Evolutionary conservation across 2,888 invertebrate species (phyloP), one percentile per base, ranked within the genome.

Genomic region (Diachrysia chrysitis): DNA sequence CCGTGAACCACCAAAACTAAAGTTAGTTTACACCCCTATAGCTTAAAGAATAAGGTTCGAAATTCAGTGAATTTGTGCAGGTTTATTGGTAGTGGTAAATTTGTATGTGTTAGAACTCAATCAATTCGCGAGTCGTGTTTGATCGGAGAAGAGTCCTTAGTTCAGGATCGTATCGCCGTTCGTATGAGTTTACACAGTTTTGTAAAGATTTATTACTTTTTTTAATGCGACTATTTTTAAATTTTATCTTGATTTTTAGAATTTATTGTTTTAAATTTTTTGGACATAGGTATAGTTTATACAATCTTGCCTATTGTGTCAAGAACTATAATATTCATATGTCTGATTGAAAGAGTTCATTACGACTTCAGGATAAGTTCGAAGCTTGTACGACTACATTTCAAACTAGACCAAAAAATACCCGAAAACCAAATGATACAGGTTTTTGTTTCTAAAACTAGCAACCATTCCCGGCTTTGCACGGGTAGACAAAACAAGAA

Each of bases 71-170:
- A 9, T 57, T 61, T 35, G 21, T 7, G n/a, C 46, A 53, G n/a
- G 61, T 51, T 71, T 63, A 66, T 53, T 63, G 42, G 56, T 70
- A 59, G 58, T 48, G 68, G 10, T 60, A 75, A 66, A 63, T 46
- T 79, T 75, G 83, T 84, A 77, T 77, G 70, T 80, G 79, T 73
- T 78, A 76, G 82, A 86, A 89, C 89, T 89, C 92, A 90, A 92
- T 93, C 92, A 91, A 90, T 92, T 91, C 88, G 86, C 89, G 85
- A 89, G 89, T 88, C 84, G 83, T 93, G 90, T 93, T 93, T 93
- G 93, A 89, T 89, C 88, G 88, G 84, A 82, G 82, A 86, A 90
- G 92, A 85, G 84, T 87, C 86, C 90, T 86, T 80, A 78, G 76
- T 72, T 73, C 71, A 65, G 56, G 62, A 69, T 65, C 63, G 67